A percentile compares a stretch with the other conserved stretches of the same genome.
phyloP scores from a whole-genome alignment of 2,797 vertebrate species.

The Spinibarbus caldwelli region DNA sequence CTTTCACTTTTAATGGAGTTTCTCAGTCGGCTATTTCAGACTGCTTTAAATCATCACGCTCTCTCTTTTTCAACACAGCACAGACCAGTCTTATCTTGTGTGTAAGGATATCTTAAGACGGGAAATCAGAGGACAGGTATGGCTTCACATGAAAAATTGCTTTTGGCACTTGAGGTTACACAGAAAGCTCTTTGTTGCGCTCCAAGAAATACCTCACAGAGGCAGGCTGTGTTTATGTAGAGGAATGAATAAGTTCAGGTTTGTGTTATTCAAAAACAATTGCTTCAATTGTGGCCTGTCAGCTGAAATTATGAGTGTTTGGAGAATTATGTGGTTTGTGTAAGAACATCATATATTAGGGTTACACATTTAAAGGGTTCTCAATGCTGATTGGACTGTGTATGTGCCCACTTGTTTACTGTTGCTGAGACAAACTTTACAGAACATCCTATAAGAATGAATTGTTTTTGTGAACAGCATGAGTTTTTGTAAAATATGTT shows the following conservation, averaged over 20 bases:
- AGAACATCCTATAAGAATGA: background rate
- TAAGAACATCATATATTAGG: constrained; percentile 21
- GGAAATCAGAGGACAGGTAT: constrained; percentile 74
- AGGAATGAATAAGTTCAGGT: constrained; percentile 59
- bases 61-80: constrained; percentile 51
- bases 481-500: background rate
- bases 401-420: background rate
- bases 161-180: constrained; percentile 66
- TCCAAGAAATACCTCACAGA: constrained; percentile 59
- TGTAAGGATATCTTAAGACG: constrained; percentile 61
- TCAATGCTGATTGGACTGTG: background rate
- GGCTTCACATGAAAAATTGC: constrained; percentile 70
- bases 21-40: constrained; percentile 46
- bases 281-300: constrained; percentile 40
- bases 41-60: constrained; percentile 15
- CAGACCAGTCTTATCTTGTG: constrained; percentile 68
- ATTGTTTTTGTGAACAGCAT: background rate
- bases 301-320: constrained; percentile 40
- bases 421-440: background rate
- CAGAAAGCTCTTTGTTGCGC: constrained; percentile 73
- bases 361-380: background rate
- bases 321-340: constrained; percentile 20
- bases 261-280: constrained; percentile 64
- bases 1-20: constrained; percentile 68
- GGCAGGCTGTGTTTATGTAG: constrained; percentile 61